A percentile compares a stretch with the other conserved stretches of the same genome.
phyloP scores from a whole-genome alignment of 2,797 vertebrate genomes.

The Cuniculus paca region DNA sequence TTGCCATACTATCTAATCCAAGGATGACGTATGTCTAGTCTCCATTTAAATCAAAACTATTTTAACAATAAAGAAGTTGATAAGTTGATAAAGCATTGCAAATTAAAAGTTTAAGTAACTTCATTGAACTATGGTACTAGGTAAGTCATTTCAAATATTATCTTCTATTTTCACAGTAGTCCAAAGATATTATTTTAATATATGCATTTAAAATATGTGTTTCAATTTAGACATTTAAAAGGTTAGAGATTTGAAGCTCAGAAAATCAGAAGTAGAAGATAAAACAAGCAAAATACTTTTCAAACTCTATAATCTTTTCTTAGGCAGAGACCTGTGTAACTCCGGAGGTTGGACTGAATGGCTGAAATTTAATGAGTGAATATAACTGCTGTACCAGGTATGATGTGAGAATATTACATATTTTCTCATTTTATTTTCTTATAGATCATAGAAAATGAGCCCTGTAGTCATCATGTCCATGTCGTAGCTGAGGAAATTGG shows the following conservation, averaged over 20 bases:
- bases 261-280: neutral
- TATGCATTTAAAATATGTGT: neutral
- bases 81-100: constrained; percentile 8
- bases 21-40: neutral
- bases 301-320: neutral
- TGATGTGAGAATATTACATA: neutral
- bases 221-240: neutral
- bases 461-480: neutral
- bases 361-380: neutral
- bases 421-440: constrained; percentile 2
- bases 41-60: constrained; percentile 39
- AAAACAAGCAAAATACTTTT: neutral
- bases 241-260: neutral
- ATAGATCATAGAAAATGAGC: neutral
- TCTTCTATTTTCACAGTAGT: neutral
- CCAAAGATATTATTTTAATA: neutral
- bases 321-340: neutral
- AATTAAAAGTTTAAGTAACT: neutral
- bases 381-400: neutral
- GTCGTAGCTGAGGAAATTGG: neutral
- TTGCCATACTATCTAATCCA: neutral
- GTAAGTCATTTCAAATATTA: neutral
- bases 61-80: constrained; percentile 3
- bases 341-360: neutral
- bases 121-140: neutral